phyloP scores from a whole-genome alignment of 2,888 invertebrate genomes.

The Conops quadrifasciatus region DNA sequence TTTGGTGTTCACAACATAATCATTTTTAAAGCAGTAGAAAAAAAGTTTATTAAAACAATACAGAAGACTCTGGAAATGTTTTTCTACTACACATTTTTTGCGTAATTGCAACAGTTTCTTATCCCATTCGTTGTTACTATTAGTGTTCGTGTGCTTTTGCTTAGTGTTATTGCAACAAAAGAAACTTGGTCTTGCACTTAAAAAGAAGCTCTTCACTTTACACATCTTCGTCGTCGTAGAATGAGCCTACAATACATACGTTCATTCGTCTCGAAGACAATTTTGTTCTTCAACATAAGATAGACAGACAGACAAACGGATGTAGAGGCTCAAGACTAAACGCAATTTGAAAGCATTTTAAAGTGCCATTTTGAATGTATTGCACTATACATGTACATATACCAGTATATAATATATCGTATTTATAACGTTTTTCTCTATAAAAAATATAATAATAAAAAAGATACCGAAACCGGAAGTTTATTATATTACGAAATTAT shows the following conservation, averaged over 20 bases:
- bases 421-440: neutral
- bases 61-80: no score
- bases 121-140: no score
- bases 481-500: neutral
- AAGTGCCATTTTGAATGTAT: neutral
- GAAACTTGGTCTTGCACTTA: neutral
- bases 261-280: neutral
- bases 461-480: neutral
- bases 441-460: neutral
- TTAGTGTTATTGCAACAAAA: neutral
- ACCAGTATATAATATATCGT: neutral
- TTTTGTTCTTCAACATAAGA: neutral
- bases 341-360: neutral
- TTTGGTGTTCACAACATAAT: no score
- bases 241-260: no score
- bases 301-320: neutral
- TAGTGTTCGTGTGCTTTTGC: no score
- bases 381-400: neutral
- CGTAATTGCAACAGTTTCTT: slow-evolving; percentile 29
- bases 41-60: no score
- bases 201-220: neutral
- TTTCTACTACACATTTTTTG: neutral
- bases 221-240: neutral
- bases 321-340: no score
- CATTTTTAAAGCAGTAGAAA: no score